phyloP scores from a whole-genome alignment of 1,140 invertebrate species.

The Solenopsis invicta region DNA sequence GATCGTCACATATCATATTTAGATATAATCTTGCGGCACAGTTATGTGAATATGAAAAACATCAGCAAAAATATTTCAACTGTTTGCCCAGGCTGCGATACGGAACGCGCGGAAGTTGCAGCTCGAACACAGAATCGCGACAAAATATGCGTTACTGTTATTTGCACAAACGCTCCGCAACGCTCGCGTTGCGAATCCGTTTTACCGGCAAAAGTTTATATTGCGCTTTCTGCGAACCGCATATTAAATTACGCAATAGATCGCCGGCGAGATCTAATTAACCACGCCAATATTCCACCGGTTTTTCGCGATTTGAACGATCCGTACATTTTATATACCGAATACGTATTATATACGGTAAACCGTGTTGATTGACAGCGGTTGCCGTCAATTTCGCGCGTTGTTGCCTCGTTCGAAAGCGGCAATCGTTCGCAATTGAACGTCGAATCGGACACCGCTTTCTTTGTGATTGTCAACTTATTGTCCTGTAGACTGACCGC shows the following conservation, averaged over 20 bases:
- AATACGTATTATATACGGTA: slow-evolving; percentile 3
- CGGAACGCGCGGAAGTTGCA: slow-evolving; percentile 29
- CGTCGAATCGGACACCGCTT: background rate
- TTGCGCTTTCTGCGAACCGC: slow-evolving; percentile 9
- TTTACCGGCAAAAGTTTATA: slow-evolving; percentile 50
- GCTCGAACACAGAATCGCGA: slow-evolving; percentile 11
- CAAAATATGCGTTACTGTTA: slow-evolving; percentile 49
- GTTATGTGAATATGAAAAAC: slow-evolving; percentile 50
- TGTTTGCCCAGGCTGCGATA: slow-evolving; percentile 19
- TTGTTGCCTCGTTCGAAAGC: background rate
- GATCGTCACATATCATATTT: slow-evolving; percentile 41
- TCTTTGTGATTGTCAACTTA: background rate
- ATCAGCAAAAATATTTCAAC: slow-evolving; percentile 49
- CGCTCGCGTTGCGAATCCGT: slow-evolving; percentile 2
- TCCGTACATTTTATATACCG: background rate
- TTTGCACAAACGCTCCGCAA: slow-evolving; percentile 41
- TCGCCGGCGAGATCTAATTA: background rate
- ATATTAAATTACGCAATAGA: slow-evolving; percentile 22
- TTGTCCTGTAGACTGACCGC: background rate
- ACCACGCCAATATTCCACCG: background rate
- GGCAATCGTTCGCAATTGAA: background rate
- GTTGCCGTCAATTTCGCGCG: background rate
- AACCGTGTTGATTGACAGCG: background rate
- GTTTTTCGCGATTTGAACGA: background rate
- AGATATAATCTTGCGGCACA: slow-evolving; percentile 43